These are phyloP conservation scores for Solenopsis invicta DNA, from an alignment of 1,140 invertebrate species.

Conservation along the genomic window DNA sequence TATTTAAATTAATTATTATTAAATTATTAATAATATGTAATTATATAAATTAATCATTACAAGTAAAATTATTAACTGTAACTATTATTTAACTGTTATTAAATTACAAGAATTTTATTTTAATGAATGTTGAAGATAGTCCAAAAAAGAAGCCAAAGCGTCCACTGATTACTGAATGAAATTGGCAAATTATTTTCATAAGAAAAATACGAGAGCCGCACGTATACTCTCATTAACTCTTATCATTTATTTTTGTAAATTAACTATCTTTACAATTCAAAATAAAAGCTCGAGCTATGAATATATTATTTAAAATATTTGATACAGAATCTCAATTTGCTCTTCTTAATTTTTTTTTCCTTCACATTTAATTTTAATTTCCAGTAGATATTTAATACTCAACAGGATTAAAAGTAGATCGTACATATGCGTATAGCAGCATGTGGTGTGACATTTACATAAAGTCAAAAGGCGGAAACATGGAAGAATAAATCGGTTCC, in stretches of 20 bases:
- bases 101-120: too few species aligned
- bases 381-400: background rate
- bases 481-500: background rate
- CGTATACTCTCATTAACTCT: too few species aligned
- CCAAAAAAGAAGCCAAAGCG: too few species aligned
- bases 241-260: too few species aligned
- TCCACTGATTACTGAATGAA: too few species aligned
- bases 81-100: too few species aligned
- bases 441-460: background rate
- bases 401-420: slow-evolving; percentile 6
- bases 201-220: too few species aligned
- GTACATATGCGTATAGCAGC: background rate
- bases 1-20: background rate
- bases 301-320: background rate
- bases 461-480: background rate
- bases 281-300: background rate
- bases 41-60: too few species aligned
- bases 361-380: background rate
- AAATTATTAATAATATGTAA: too few species aligned
- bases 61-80: too few species aligned
- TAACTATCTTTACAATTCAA: background rate
- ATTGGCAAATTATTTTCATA: too few species aligned
- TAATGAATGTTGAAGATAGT: too few species aligned
- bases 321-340: background rate
- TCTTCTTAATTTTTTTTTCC: background rate